These are phyloP conservation scores for Tetragnatha versicolor DNA, from an alignment of 1,140 invertebrate species.

Conservation along the genomic window DNA sequence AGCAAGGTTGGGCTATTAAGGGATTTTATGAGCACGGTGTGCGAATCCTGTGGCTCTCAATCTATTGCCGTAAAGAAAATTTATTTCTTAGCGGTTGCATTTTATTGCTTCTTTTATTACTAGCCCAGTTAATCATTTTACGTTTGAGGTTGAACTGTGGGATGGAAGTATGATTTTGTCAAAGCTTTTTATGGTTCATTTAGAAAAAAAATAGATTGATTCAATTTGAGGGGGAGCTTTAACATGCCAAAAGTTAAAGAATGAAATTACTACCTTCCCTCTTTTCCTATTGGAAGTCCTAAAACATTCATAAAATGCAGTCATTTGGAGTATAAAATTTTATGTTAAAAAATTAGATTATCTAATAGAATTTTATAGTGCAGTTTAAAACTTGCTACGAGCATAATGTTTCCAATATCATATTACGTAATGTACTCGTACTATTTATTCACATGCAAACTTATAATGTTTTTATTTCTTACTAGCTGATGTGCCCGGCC, in stretches of 20 bases:
- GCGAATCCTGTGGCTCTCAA: neutral
- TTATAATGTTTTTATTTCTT: too few relatives aligned
- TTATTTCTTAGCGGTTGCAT: slow-evolving; percentile 32
- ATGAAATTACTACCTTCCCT: too few relatives aligned
- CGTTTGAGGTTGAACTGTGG: neutral
- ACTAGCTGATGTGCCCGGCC: too few relatives aligned
- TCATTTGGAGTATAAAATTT: too few relatives aligned
- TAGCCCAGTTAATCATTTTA: slow-evolving; percentile 22
- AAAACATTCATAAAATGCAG: neutral
- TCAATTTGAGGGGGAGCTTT: neutral
- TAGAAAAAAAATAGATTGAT: slow-evolving; percentile 1
- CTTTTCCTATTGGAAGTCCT: neutral
- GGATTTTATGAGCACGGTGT: slow-evolving; percentile 16
- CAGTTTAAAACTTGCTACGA: too few relatives aligned
- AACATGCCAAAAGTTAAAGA: too few relatives aligned
- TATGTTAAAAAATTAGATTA: too few relatives aligned
- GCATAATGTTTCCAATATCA: too few relatives aligned
- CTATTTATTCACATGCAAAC: too few relatives aligned
- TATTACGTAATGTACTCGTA: too few relatives aligned
- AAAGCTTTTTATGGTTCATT: slow-evolving; percentile 16
- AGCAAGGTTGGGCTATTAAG: neutral
- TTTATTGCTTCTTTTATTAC: slow-evolving; percentile 30
- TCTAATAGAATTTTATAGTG: too few relatives aligned
- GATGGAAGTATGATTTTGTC: neutral
- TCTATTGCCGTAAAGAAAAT: slow-evolving; percentile 36